These are phyloP conservation scores for Ondatra zibethicus DNA, from an alignment of 2,113 vertebrate genomes.

Conservation along the genomic window DNA sequence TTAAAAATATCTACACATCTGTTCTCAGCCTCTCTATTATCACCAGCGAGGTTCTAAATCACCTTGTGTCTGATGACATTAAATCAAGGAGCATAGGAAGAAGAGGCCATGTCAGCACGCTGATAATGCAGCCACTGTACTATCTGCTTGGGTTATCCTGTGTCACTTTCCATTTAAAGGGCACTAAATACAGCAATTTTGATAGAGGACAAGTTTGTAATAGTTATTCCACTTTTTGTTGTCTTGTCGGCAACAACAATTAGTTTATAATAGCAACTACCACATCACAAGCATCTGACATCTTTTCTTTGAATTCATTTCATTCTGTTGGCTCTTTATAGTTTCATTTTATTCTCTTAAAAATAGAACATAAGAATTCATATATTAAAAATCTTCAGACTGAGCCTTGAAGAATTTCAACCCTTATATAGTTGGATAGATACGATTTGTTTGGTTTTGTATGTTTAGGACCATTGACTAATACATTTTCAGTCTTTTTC, in stretches of 20 bases:
- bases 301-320: slow-evolving; percentile 34
- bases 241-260: background rate
- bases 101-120: slow-evolving; percentile 54
- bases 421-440: background rate
- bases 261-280: slow-evolving; percentile 65
- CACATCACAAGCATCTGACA: slow-evolving; percentile 22
- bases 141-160: slow-evolving; percentile 58
- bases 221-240: slow-evolving; percentile 55
- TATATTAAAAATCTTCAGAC: background rate
- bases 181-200: slow-evolving; percentile 57
- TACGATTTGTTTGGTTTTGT: background rate
- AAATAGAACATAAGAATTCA: background rate
- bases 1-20: slow-evolving; percentile 67
- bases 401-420: background rate
- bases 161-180: slow-evolving; percentile 67
- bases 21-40: slow-evolving; percentile 75
- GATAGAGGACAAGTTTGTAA: slow-evolving; percentile 64
- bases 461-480: background rate
- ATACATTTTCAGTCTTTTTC: background rate
- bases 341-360: background rate
- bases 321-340: slow-evolving; percentile 25
- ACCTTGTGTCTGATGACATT: slow-evolving; percentile 74
- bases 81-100: slow-evolving; percentile 72
- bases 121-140: slow-evolving; percentile 24
- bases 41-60: slow-evolving; percentile 78